Evolutionary conservation across 2,797 vertebrate genomes (phyloP), one percentile per base, ranked within the genome.

Genomic region (Sebastes itinus): DNA sequence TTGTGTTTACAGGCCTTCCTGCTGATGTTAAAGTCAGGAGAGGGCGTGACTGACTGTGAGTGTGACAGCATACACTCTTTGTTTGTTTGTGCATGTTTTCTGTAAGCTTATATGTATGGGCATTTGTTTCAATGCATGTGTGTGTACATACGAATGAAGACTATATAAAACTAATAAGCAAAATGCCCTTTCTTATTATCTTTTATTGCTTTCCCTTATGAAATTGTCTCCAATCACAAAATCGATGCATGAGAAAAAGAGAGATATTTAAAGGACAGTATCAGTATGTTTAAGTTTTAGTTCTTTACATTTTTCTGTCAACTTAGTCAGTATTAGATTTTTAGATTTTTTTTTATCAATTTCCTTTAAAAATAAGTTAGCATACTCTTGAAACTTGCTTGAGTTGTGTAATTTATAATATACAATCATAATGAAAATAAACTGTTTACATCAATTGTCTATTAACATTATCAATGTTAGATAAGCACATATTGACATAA

Each of bases 1-100:
- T 88, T 89, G 77, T 85, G 75, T 88, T 89, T 81, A 85, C 79
- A 72, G 77, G 74, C 81, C 75, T 78, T 87, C 74, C 85, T 84
- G 80, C 77, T 79, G 82, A 78, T 83, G 69, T 72, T 75, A 33
- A 60, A 81, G 33, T 68, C 72, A 52, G 68, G 2, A 25, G 27
- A 28, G 75, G 69, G 73, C 9, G 65, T 56, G 27, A 69, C 63
- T 32, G 69, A 59, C 7, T 63, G 30, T 23, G n/a, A 35, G 54
- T 56, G 33, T 67, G 59, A 60, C 27, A 1, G 58, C 58, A 60
- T n/a, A 56, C 59, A 13, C 18, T 32, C 18, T 63, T 13, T 65
- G 23, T 42, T 52, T 64, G 25, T 46, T 63, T 33, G 5, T 14
- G 25, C 61, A 6, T 77, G 30, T 33, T 71, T 54, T 42, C 42